phyloP scores from a whole-genome alignment of 2,888 invertebrate species.

The Tetragnatha montana region DNA sequence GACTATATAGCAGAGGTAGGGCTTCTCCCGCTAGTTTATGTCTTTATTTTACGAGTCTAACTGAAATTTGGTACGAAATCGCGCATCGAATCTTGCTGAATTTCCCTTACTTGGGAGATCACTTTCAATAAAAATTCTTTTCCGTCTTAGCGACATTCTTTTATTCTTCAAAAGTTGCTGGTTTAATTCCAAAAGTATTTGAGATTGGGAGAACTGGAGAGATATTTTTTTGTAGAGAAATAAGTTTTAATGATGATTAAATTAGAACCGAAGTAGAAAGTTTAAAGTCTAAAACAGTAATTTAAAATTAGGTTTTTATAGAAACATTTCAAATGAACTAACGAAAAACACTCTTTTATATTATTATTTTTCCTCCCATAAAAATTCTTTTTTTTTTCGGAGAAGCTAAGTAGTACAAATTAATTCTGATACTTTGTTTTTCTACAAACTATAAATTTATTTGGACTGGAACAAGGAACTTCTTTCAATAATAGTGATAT shows the following conservation, averaged over 20 bases:
- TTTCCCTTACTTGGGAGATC: conserved; percentile 1
- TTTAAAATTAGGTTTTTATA: no score
- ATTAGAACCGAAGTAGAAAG: conserved; percentile 12
- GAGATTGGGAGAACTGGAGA: neutral
- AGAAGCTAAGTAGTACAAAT: no score
- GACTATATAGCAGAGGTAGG: conserved; percentile 14
- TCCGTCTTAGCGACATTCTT: neutral
- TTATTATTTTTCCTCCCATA: no score
- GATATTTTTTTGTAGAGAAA: conserved; percentile 16
- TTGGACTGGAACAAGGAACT: no score
- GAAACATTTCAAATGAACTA: no score
- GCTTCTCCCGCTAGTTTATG: conserved; percentile 36
- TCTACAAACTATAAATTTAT: no score
- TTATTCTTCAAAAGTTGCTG: neutral
- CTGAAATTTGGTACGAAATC: conserved; percentile 34
- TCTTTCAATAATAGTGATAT: no score
- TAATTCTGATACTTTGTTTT: no score
- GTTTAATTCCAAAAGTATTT: neutral
- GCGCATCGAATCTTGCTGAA: conserved; percentile 15
- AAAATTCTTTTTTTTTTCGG: no score
- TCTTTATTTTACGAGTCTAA: conserved; percentile 45
- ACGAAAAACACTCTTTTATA: no score
- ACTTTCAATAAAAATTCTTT: neutral
- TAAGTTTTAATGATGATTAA: conserved; percentile 30
- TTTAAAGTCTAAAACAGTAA: conserved; percentile 9